Conservation (phyloP, 2,113 vertebrate species). For the Heliornis fulica region DNA sequence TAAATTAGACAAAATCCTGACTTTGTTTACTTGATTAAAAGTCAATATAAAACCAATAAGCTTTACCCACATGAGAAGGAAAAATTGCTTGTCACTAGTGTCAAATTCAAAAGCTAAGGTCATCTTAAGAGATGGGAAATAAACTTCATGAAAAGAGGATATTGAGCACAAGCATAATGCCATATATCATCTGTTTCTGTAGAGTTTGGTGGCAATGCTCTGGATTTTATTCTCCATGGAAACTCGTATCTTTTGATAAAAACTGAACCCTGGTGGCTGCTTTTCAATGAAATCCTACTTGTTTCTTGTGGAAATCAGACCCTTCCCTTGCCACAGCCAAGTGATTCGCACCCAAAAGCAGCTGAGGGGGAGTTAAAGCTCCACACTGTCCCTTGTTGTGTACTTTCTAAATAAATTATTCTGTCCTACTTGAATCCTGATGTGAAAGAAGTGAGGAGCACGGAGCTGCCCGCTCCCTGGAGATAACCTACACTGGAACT, state of each 20-base stretch:
- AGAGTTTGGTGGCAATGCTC: not conserved
- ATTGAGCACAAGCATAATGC: not conserved
- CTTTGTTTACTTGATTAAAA: not conserved
- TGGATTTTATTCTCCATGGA: not conserved
- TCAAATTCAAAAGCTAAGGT: not conserved
- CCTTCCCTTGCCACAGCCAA: too few relatives aligned
- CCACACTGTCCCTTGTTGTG: rapidly evolving
- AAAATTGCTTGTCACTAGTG: not conserved
- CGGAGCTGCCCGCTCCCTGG: not conserved
- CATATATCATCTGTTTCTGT: not conserved
- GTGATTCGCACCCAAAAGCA: rapidly evolving
- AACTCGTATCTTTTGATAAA: not conserved
- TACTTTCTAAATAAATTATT: not conserved
- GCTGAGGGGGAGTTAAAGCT: rapidly evolving
- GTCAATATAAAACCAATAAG: not conserved
- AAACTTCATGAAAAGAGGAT: not conserved
- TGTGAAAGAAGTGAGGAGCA: not conserved
- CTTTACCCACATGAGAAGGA: not conserved
- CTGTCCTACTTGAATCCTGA: not conserved
- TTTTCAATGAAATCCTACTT: not conserved
- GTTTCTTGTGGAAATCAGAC: not conserved
- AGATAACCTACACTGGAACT: not conserved
- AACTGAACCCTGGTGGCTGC: not conserved
- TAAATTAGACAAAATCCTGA: not conserved
- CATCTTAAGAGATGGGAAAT: not conserved